Base-by-base conservation (phyloP, 2,113 vertebrate species). In the Neodon shergylaensis region DNA sequence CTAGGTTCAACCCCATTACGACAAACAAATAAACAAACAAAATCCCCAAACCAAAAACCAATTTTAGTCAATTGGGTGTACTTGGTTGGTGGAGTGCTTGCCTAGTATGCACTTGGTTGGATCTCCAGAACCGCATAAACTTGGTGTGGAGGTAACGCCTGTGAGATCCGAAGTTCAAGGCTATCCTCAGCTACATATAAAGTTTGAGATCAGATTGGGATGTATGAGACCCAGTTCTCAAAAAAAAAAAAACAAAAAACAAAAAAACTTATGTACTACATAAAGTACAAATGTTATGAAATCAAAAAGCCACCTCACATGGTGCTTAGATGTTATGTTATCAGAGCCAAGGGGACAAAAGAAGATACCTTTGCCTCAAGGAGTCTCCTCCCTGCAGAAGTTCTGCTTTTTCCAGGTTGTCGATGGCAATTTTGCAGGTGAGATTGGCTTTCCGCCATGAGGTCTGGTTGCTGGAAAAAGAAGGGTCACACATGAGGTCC, bases 371-470 rank as follows among this genome's bases (percentile, higher is more conserved):
- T 96, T 99, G 99, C 79, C 99, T 98, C 78, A 99, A 96, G 44
- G 97, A 90, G 16, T 99, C 99, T 93, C 98, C 97, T 92, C 98
- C 99, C 76, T 98, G 98, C 17, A 99, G 98, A 88, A 99, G 98
- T 19, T 99, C 99, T 96, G 99, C 99, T 96, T 99, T 99, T 95
- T 99, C 99, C 94, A 99, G 98, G 91, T 99, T 99, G 98, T 99
- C 99, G 1, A 99, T 99, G 36, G 99, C 99, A 88, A 99, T 98
- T 98, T 99, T 99, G 98, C 99, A 99, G 44, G 99, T 99, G 36
- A 99, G 98, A 97, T 99, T 99, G 70, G 99, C 99, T 96, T 99
- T 99, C 97, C 99, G 99, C 99, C 99, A 99, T 44, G 99, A 99
- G 3, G 99, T 99, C 98, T 99, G 99, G 94, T 99, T 99, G 98